Evolutionary conservation across 2,797 vertebrate genomes (phyloP), one percentile per base, ranked within the genome.

Genomic region (Muscicapa comitata): DNA sequence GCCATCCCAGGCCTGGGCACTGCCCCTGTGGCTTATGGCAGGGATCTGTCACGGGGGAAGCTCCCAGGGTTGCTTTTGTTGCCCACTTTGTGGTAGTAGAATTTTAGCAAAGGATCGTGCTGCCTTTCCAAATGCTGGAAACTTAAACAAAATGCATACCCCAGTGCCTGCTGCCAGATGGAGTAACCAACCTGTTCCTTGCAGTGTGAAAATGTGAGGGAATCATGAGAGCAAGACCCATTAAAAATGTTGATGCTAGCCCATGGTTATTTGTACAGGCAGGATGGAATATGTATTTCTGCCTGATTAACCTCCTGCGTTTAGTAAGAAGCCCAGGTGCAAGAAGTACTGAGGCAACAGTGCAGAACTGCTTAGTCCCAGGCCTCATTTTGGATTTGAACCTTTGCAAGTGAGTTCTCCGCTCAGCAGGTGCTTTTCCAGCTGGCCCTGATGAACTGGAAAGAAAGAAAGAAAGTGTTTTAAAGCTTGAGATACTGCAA

Each of bases 401-500:
- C 57, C 8, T 80, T 80, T 67, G 45, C 37, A 79, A 86, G 88
- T 8, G 71, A 82, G 31, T 76, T 94, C 53, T 94, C 37, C 0
- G 1, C 57, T 88, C 91, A 43, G 37, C 94, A 93, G 79, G 57
- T 93, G 68, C 45, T 93, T 83, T 90, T 95, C 92, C 90, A 93
- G 75, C 75, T 93, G 95, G 86, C 61, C 45, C 11, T 17, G 35
- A 23, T 91, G 53, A 94, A 80, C 79, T 83, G 68, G 65, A 82
- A 88, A 55, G 74, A 58, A 93, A 73, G 13, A 23, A 93, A 73
- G 13, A 18, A 92, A 73, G 33, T 28, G 20, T 75, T 81, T 90
- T 76, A 73, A 95, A 88, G 50, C 79, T 88, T 63, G 50, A 92
- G 73, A 61, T 83, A 72, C 13, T 93, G 65, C 68, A 92, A 80